Percentiles rank a stretch among this genome's conserved stretches.
These are phyloP conservation scores for Tyrophagus putrescentiae DNA, from an alignment of 1,140 invertebrate genomes.

Conservation along the genomic window DNA sequence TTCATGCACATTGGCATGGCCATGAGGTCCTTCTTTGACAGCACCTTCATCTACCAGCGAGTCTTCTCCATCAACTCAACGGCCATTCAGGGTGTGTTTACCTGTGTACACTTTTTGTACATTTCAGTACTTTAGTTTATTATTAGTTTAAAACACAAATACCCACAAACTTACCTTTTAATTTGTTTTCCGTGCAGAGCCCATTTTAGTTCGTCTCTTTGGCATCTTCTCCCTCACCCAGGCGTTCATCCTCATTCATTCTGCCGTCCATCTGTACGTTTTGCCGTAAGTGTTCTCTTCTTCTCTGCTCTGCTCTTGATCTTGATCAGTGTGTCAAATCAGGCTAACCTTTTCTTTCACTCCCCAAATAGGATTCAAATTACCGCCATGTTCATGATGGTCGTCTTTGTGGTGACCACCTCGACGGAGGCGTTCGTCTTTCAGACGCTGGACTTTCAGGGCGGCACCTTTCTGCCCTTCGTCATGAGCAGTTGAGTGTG, in stretches of 20 bases:
- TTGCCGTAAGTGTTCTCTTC: slow-evolving; percentile 5
- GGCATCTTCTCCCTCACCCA: not conserved
- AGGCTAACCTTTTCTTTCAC: not conserved
- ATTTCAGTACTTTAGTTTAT: too few relatives aligned
- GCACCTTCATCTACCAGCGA: not conserved
- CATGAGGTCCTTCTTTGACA: slow-evolving; percentile 11
- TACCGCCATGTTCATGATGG: not conserved
- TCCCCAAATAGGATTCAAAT: not conserved
- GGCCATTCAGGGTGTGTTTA: too few relatives aligned
- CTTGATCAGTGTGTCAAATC: not conserved
- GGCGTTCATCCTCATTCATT: slow-evolving; percentile 13
- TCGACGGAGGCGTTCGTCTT: not conserved
- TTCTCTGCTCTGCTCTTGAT: not conserved
- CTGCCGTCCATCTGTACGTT: slow-evolving; percentile 16
- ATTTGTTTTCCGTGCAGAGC: not conserved
- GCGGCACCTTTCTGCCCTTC: not conserved
- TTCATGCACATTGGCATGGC: slow-evolving; percentile 20
- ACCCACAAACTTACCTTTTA: too few relatives aligned
- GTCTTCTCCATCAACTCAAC: not conserved
- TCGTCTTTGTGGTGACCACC: not conserved
- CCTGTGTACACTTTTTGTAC: too few relatives aligned
- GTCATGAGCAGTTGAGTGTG: not conserved
- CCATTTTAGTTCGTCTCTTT: not conserved
- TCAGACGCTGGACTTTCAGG: slow-evolving; percentile 11
- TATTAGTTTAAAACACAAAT: too few relatives aligned